Percentiles rank a stretch among this genome's conserved stretches.
These are phyloP conservation scores for Spondyliosoma cantharus DNA, from an alignment of 2,797 vertebrate genomes.

Conservation along the genomic window DNA sequence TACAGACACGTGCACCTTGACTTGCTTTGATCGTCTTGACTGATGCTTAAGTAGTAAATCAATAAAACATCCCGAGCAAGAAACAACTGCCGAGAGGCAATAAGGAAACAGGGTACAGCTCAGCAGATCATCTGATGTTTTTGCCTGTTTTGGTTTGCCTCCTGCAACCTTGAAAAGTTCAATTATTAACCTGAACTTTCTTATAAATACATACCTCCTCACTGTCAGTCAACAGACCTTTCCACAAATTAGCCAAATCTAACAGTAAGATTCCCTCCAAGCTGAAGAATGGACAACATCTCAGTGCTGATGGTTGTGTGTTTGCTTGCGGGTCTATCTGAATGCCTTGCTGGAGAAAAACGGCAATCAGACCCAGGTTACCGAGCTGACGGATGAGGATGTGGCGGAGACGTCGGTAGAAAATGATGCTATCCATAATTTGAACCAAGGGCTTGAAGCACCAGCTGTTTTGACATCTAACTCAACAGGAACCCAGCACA, in stretches of 20 bases:
- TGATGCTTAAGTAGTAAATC: too few species aligned
- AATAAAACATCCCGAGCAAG: too few species aligned
- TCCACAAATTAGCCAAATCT: neutral
- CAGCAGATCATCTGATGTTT: too few species aligned
- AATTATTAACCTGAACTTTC: neutral
- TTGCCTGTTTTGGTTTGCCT: too few species aligned
- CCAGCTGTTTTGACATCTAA: accelerated
- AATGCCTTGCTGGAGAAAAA: neutral
- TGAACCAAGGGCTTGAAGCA: neutral
- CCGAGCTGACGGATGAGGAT: neutral
- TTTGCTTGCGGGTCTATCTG: slow-evolving; percentile 15
- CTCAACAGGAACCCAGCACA: neutral
- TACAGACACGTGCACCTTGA: too few species aligned
- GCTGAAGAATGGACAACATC: slow-evolving; percentile 8
- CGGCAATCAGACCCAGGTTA: neutral
- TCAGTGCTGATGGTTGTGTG: slow-evolving; percentile 13
- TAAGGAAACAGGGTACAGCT: too few species aligned
- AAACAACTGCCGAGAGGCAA: too few species aligned
- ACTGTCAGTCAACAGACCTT: neutral
- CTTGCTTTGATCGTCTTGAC: too few species aligned
- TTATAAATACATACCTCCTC: neutral
- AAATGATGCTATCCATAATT: neutral
- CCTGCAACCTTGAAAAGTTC: too few species aligned
- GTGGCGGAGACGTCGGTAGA: neutral
- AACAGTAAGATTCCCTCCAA: neutral